Evolutionary conservation across 2,797 vertebrate genomes (phyloP), one percentile per base, ranked within the genome.

Genomic region (Spinus olivaceus): DNA sequence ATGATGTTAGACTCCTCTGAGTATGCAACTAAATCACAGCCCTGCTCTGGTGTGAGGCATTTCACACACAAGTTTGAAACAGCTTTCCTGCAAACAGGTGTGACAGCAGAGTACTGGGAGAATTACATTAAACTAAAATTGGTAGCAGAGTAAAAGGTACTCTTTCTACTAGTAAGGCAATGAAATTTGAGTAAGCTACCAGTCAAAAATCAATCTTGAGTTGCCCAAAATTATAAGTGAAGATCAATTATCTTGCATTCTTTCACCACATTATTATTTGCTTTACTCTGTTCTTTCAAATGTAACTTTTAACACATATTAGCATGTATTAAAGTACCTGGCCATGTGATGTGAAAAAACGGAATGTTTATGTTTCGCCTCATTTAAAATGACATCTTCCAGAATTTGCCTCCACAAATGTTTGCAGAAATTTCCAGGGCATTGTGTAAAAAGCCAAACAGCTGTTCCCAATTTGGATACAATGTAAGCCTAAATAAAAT

Each of bases 341-440:
- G 25, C n/a, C 64, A 47, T n/a, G 30, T 79, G 64, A 78, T 46
- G 56, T 42, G 79, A 85, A 93, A 86, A 69, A 46, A 51, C 14
- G 0, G 15, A 77, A 50, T 65, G 64, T 72, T 90, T 79, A 54
- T 66, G 49, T 39, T 92, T 92, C 47, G 2, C 53, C 63, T 64
- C 66, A 95, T 90, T 97, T 94, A 94, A 77, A 59, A 91, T 59
- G 39, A 71, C 95, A 64, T 88, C 57, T 84, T 87, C 79, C 76
- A 90, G 89, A 93, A 90, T 84, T 92, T 96, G 37, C 82, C 24
- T 96, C 46, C 46, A 86, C 83, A 88, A 96, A 44, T 51, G 28
- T 65, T 93, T 84, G 72, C 24, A 56, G 96, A 81, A 85, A 67
- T 79, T 95, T 94, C 71, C 57, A 83, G 22, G 33, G 59, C 53